Evolutionary conservation across 2,888 invertebrate genomes (phyloP), one percentile per base, ranked within the genome.

Genomic region (Caenorhabditis sp.): DNA sequence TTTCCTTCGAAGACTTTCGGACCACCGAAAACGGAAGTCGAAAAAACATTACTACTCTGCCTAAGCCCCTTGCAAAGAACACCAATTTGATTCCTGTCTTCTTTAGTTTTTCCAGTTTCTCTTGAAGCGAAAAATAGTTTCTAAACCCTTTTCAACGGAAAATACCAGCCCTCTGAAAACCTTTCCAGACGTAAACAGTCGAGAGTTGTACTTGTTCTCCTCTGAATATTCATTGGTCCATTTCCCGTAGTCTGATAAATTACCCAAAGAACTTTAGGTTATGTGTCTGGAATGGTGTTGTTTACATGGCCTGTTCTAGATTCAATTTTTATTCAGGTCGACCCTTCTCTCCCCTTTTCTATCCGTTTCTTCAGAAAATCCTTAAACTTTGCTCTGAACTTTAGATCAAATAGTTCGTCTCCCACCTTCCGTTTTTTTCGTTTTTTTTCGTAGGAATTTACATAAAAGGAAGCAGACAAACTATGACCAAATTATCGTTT

Each of bases 381-480:
- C 35, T 35, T 14, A 59, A 59, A 28, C 54, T 68, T 68, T 51
- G 51, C 24, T 24, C 68, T 54, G 68, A 51, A 68, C 54, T 68
- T 68, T 68, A 54, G 22, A 54, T 35, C n/a, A 26, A 49, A 54
- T 28, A 38, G n/a, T 54, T 22, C 31, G 7, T 19, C 54, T 54
- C 38, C 51, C 68, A 66, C 68, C 54, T 54, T 38, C 16, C 24
- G 14, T n/a, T 24, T 38, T 35, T 16, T 68, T 22, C 24, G 38
- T 51, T 49, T 66, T 64, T 75, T 66, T 35, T 31, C 28, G 22
- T 14, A 38, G 28, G 22, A 74, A 75, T 75, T 64, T 75, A 63
- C 76, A 76, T 68, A 66, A 68, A 68, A 44, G 44, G 58, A 44
- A 68, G 68, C 59, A 58, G 76, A 76, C 58, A 63, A 63, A 38